Evolutionary conservation across 2,888 invertebrate genomes (phyloP).

Genomic region (Drosophila percnosoma): DNA sequence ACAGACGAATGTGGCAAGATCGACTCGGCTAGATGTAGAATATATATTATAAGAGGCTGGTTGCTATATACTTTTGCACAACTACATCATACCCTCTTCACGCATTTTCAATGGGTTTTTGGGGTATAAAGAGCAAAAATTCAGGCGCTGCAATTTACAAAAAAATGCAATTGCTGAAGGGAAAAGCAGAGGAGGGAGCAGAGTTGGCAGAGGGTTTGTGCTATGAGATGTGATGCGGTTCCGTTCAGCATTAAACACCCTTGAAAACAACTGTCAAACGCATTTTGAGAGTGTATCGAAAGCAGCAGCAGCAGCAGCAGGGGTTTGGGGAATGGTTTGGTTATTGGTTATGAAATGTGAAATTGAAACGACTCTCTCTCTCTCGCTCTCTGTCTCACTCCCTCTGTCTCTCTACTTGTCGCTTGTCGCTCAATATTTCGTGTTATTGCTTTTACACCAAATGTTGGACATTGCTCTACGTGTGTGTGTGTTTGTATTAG

Average conservation of each 20-base stretch:
- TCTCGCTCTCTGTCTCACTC: background rate
- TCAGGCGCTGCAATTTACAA: slow-evolving; percentile 14
- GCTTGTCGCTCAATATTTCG: slow-evolving; percentile 47
- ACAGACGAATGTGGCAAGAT: background rate
- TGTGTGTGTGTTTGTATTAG: slow-evolving; percentile 3
- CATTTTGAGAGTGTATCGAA: slow-evolving; percentile 64
- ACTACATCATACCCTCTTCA: background rate
- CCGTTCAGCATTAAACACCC: slow-evolving; percentile 72
- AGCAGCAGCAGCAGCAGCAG: slow-evolving; percentile 15
- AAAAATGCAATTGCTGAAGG: slow-evolving; percentile 24
- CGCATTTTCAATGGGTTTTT: background rate
- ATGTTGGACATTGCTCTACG: slow-evolving; percentile 22
- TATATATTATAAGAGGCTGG: background rate
- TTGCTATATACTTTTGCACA: background rate
- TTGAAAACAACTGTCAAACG: slow-evolving; percentile 82
- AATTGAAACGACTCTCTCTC: slow-evolving; percentile 11
- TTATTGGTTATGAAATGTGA: slow-evolving; percentile 40
- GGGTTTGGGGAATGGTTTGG: slow-evolving; percentile 4
- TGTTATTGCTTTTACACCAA: slow-evolving; percentile 60
- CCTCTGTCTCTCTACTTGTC: background rate
- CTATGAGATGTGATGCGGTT: slow-evolving; percentile 11
- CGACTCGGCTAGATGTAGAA: background rate
- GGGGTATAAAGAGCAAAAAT: background rate
- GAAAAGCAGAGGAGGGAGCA: background rate
- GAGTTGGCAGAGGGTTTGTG: background rate